Evolutionary conservation across 2,797 vertebrate genomes (phyloP), one percentile per base, ranked within the genome.

Genomic region (Crenichthys baileyi): DNA sequence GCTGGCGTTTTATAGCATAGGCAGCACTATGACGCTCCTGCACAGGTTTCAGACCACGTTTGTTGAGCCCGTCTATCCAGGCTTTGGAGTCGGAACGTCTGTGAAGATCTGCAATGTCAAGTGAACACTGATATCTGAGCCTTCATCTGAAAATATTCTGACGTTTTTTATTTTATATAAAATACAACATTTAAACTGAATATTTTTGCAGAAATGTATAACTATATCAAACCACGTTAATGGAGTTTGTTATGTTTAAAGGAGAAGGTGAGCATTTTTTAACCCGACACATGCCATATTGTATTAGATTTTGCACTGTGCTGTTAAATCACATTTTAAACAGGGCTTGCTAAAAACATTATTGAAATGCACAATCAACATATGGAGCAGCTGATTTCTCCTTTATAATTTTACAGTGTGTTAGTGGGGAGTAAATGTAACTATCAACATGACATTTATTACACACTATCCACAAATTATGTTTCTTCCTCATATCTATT

Each of bases 21-120:
- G 93, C 51, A 96, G 89, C 84, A 91, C 81, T 82, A 96, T 96
- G 95, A 95, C 90, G 50, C 95, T 96, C 68, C 94, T 97, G 81
- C 93, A 97, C 91, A 93, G 95, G 85, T 97, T 97, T 22, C 93
- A 95, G 73, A 93, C 95, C 80, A 91, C 74, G 0, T 97, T 97
- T 41, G 86, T 79, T 1, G 96, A 97, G 85, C 93, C 96, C 0
- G 83, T 97, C 24, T 96, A 95, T 76, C 94, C 96, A 4, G 96
- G 96, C 26, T 97, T 97, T 72, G 96, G 96, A 46, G 95, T 96
- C 3, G 96, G 96, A 78, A 96, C 96, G 11, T 96, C 96, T 0
- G 95, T 96, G 77, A 96, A 95, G 84, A 96, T 96, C 85, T 96
- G 96, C 80, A 95, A 94, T 68, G 31, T 96, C 74, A 96, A 96